Evolutionary conservation across 2,888 invertebrate genomes (phyloP).

Genomic region (Campaea margaritaria): DNA sequence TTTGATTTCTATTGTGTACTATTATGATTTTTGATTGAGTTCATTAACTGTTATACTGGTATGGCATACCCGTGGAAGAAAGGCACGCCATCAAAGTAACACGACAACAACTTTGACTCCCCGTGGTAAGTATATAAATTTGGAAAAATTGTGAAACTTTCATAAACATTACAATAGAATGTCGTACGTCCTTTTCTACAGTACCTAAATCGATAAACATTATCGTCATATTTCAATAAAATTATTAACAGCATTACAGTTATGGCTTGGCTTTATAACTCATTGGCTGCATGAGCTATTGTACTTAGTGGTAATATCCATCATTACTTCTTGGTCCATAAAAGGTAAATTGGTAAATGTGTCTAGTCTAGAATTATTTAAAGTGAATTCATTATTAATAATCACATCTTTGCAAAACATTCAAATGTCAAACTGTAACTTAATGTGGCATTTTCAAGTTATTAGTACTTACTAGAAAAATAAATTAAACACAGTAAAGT

Average conservation of each 20-base stretch:
- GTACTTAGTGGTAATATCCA: background rate
- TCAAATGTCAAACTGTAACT: too few relatives aligned
- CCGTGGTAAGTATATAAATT: too few relatives aligned
- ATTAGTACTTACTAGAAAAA: too few relatives aligned
- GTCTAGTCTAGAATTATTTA: conserved; percentile 1
- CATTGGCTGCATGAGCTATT: conserved; percentile 2
- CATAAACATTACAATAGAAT: background rate
- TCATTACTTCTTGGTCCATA: conserved; percentile 12
- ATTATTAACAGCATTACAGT: conserved; percentile 12
- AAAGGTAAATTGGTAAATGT: conserved; percentile 8
- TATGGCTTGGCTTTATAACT: conserved; percentile 5
- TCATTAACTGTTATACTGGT: conserved; percentile 40
- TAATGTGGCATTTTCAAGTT: too few relatives aligned
- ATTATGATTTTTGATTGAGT: conserved; percentile 26
- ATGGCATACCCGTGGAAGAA: too few relatives aligned
- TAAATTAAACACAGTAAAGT: too few relatives aligned
- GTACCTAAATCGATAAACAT: conserved; percentile 2
- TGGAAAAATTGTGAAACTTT: too few relatives aligned
- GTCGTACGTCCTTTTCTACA: background rate
- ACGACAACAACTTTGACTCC: background rate
- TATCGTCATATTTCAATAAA: conserved; percentile 12
- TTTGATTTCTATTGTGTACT: conserved; percentile 45
- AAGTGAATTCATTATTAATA: too few relatives aligned
- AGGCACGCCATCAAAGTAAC: background rate
- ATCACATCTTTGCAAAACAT: too few relatives aligned